Conservation (phyloP, 2,113 vertebrate species). For the Seriola rivoliana region DNA sequence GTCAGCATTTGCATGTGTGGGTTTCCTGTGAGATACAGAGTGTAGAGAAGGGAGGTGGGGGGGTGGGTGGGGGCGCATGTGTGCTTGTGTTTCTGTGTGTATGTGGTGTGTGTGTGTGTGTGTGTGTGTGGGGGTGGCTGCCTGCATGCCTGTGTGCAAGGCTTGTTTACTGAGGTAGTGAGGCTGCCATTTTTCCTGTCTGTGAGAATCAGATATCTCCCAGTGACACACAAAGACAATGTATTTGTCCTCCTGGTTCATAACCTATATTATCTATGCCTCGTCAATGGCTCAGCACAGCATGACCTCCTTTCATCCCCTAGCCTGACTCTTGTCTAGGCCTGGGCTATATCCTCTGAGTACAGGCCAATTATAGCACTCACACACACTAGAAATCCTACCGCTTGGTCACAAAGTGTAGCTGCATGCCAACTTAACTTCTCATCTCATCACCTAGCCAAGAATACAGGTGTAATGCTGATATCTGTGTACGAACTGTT, state of each 20-base stretch:
- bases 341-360: conserved; percentile 47
- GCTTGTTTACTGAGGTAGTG: conserved; percentile 75
- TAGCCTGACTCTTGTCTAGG: conserved; percentile 57
- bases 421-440: conserved; percentile 18
- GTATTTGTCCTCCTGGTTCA: conserved; percentile 39
- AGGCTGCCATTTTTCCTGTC: conserved; percentile 64
- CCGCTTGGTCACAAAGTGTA: conserved; percentile 5
- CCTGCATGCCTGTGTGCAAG: conserved; percentile 68
- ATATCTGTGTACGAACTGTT: conserved; percentile 9
- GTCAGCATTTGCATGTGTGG: conserved; percentile 72
- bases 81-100: conserved; percentile 39
- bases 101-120: conserved; percentile 37
- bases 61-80: conserved; percentile 42
- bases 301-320: conserved; percentile 56
- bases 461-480: conserved; percentile 38
- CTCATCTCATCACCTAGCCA: neutral
- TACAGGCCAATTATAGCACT: conserved; percentile 59
- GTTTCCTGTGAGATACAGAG: conserved; percentile 74
- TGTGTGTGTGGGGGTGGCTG: conserved; percentile 68
- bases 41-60: conserved; percentile 36
- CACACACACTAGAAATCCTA: conserved; percentile 25
- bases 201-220: conserved; percentile 49
- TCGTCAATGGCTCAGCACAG: conserved; percentile 30
- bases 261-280: conserved; percentile 41
- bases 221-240: conserved; percentile 52